These are phyloP conservation scores for Pterocles gutturalis DNA, from an alignment of 2,113 vertebrate species.

Conservation along the genomic window DNA sequence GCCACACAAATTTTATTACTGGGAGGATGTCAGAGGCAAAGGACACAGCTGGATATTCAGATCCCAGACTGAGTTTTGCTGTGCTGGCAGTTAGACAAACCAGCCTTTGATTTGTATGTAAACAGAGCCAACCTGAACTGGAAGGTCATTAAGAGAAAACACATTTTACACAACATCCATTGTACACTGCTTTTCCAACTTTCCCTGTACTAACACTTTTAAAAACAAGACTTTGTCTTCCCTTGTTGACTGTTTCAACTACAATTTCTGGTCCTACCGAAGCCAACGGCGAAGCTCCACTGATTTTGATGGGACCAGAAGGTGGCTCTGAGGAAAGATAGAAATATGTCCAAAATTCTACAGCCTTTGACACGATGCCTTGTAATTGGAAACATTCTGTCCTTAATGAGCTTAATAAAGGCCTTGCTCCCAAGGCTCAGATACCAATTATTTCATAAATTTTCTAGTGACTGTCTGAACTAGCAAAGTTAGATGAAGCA, in stretches of 20 bases:
- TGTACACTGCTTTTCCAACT: conserved; percentile 41
- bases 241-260: background rate
- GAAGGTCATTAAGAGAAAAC: conserved; percentile 65
- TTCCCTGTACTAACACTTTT: background rate
- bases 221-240: background rate
- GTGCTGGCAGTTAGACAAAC: conserved; percentile 61
- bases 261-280: background rate
- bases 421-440: background rate
- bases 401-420: background rate
- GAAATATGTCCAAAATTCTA: background rate
- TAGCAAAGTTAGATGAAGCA: background rate
- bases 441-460: background rate
- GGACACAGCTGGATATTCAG: conserved; percentile 60
- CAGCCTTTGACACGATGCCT: background rate
- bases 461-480: background rate
- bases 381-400: background rate
- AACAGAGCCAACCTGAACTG: conserved; percentile 68
- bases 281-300: background rate
- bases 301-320: background rate
- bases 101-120: conserved; percentile 62
- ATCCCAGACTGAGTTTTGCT: conserved; percentile 56
- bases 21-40: conserved; percentile 67
- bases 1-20: conserved; percentile 57
- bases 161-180: conserved; percentile 55
- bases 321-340: background rate